These are phyloP conservation scores for Lepisosteus osseus DNA, from an alignment of 2,113 vertebrate genomes.

Conservation along the genomic window DNA sequence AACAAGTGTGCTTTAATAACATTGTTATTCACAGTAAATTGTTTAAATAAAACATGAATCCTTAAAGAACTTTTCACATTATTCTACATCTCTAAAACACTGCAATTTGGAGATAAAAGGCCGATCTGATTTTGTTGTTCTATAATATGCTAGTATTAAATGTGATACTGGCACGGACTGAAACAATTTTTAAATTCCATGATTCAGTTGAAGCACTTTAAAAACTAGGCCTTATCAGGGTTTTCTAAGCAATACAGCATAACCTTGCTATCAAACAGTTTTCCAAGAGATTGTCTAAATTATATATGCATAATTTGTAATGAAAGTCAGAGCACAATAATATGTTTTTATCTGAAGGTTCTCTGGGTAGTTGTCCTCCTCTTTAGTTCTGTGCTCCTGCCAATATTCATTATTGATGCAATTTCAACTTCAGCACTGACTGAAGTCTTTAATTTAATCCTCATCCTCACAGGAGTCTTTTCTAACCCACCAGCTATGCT, in stretches of 20 bases:
- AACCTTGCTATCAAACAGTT: slow-evolving; percentile 36
- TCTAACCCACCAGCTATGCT: too few species aligned
- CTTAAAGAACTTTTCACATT: too few species aligned
- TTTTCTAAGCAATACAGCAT: not conserved
- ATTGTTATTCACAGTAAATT: too few species aligned
- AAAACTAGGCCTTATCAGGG: not conserved
- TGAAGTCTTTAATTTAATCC: slow-evolving; percentile 29
- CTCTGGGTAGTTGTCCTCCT: slow-evolving; percentile 19
- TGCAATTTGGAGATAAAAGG: too few species aligned
- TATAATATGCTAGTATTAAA: too few species aligned
- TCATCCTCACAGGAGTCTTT: too few species aligned
- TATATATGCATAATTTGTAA: slow-evolving; percentile 23
- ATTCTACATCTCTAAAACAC: too few species aligned
- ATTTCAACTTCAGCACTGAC: slow-evolving; percentile 39
- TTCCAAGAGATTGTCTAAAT: slow-evolving; percentile 20
- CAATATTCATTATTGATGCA: slow-evolving; percentile 38
- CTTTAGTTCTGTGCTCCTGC: not conserved
- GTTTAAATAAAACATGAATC: too few species aligned
- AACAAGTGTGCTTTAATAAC: too few species aligned
- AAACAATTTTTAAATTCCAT: too few species aligned
- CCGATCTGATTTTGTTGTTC: too few species aligned
- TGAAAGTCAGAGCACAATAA: slow-evolving; percentile 31
- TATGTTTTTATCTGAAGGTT: slow-evolving; percentile 40
- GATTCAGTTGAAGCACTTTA: not conserved
- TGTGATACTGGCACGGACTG: too few species aligned